These are phyloP conservation scores for Ornithoptera alexandrae DNA, from an alignment of 2,888 invertebrate genomes.

Conservation along the genomic window DNA sequence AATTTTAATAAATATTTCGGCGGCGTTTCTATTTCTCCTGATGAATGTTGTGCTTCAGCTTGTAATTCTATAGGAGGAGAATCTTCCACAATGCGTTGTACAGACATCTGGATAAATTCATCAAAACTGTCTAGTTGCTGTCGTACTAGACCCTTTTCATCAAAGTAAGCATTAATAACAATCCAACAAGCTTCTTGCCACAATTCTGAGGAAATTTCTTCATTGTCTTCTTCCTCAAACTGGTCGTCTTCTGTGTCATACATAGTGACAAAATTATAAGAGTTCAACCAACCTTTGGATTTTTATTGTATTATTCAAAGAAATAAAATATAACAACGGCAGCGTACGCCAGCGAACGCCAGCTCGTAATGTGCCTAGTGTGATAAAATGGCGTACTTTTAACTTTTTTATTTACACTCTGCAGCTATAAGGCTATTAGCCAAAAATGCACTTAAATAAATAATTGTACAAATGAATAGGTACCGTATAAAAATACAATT, in stretches of 20 bases:
- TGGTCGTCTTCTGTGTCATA: constrained; percentile 78
- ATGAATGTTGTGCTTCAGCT: constrained; percentile 98
- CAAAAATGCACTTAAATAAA: neutral
- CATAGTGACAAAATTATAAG: constrained; percentile 43
- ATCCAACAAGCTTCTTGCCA: constrained; percentile 99
- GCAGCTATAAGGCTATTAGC: neutral
- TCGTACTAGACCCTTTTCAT: constrained; percentile 99
- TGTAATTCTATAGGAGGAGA: constrained; percentile 98
- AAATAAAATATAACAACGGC: neutral
- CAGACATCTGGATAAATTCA: constrained; percentile 99
- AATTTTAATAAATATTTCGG: constrained; percentile 96
- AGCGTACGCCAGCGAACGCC: neutral
- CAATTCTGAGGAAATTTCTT: constrained; percentile 97
- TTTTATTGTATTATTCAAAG: neutral
- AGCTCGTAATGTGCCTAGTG: neutral
- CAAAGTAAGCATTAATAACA: constrained; percentile 99
- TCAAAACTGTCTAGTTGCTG: constrained; percentile 99
- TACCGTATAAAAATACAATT: neutral
- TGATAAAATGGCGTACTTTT: constrained; percentile 4
- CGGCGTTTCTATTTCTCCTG: constrained; percentile 95
- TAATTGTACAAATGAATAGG: neutral
- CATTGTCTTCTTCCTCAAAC: constrained; percentile 92
- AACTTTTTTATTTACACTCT: neutral
- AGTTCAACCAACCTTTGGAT: neutral
- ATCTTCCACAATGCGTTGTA: constrained; percentile 99